These are phyloP conservation scores for Choristoneura fumiferana DNA, from an alignment of 1,140 invertebrate genomes.

Conservation along the genomic window DNA sequence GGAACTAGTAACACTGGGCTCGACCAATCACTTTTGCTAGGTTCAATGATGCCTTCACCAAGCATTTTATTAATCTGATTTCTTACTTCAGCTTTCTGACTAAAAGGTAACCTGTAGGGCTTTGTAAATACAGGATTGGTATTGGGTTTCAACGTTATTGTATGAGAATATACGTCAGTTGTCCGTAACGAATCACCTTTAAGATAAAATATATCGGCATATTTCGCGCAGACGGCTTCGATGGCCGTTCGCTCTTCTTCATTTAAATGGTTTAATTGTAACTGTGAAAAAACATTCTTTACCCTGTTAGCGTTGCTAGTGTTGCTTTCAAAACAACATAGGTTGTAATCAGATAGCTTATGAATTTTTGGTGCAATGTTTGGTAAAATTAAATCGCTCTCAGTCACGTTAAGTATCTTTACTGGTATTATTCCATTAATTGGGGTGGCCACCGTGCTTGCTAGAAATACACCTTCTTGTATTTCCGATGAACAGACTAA, in stretches of 20 bases:
- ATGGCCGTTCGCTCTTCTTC: background rate
- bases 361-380: background rate
- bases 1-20: background rate
- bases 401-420: constrained; percentile 8
- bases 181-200: background rate
- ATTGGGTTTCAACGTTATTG: background rate
- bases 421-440: constrained; percentile 1
- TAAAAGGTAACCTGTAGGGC: background rate
- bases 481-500: constrained; percentile 6
- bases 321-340: background rate
- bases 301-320: background rate
- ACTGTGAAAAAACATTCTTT: background rate
- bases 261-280: constrained; percentile 4
- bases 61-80: background rate
- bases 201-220: background rate
- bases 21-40: background rate
- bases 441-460: background rate
- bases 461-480: background rate
- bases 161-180: background rate
- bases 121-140: background rate
- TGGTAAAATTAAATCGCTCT: background rate
- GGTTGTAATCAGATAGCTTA: background rate
- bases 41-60: background rate
- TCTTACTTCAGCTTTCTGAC: background rate
- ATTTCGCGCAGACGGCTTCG: background rate